Evolutionary conservation across 1,140 invertebrate species (phyloP).

Genomic region (Psilanteris sp.): DNA sequence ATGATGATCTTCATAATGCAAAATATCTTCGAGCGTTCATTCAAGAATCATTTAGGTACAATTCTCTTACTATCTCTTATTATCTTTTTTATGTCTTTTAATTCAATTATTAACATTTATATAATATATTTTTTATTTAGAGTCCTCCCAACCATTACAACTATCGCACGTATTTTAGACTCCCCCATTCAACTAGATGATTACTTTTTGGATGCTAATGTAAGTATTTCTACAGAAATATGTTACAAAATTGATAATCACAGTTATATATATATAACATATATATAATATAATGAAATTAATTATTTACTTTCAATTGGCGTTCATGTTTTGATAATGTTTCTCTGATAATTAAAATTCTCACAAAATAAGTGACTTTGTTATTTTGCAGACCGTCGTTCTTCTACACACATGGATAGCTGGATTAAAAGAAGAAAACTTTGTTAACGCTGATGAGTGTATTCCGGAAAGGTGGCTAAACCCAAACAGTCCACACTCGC

Average conservation of each 20-base stretch:
- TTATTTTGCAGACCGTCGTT: constrained; percentile 85
- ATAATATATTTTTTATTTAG: too few species aligned
- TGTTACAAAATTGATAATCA: neutral
- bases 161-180: constrained; percentile 89
- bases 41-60: constrained; percentile 89
- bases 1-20: constrained; percentile 83
- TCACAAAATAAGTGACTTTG: too few species aligned
- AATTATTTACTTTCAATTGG: too few species aligned
- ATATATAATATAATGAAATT: too few species aligned
- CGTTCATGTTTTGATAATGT: too few species aligned
- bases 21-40: constrained; percentile 92
- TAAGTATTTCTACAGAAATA: constrained; percentile 74
- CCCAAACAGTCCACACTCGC: constrained; percentile 79
- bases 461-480: constrained; percentile 90
- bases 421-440: constrained; percentile 88
- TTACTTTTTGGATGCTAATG: constrained; percentile 88
- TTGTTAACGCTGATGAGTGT: constrained; percentile 86
- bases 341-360: too few species aligned
- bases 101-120: too few species aligned
- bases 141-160: constrained; percentile 90
- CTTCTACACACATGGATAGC: constrained; percentile 92
- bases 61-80: too few species aligned
- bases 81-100: too few species aligned
- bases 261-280: too few species aligned
- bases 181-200: constrained; percentile 87